Percentiles rank a stretch among this genome's conserved stretches.
Conservation (phyloP, 2,888 invertebrate genomes). For the Graphium colonna region DNA sequence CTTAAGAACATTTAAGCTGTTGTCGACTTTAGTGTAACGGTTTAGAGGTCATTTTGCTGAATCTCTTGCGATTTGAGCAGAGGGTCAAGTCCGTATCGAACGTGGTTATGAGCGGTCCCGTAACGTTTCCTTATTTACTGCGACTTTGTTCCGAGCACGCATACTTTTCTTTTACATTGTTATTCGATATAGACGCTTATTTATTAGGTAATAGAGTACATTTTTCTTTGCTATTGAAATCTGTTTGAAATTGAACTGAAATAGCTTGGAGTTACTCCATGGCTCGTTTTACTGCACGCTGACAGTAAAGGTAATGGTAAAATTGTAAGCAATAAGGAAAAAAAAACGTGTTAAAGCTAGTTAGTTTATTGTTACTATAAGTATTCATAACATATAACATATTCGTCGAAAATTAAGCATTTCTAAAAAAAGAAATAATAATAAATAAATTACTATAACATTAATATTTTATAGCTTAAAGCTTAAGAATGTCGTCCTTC, state of each 20-base stretch:
- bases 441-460: no score
- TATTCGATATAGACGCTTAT: no score
- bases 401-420: no score
- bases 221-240: not conserved
- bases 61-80: not conserved
- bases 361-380: no score
- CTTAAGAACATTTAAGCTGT: not conserved
- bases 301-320: not conserved
- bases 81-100: slow-evolving; percentile 11
- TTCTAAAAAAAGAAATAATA: no score
- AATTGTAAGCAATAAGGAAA: no score
- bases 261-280: not conserved
- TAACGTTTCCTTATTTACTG: slow-evolving; percentile 12
- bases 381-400: no score
- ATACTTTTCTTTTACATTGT: not conserved
- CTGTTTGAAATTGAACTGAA: not conserved
- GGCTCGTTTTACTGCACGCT: not conserved
- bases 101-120: slow-evolving; percentile 7
- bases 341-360: no score
- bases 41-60: not conserved
- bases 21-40: not conserved
- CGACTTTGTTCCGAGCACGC: slow-evolving; percentile 9
- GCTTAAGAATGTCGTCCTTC: no score
- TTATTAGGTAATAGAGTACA: not conserved
- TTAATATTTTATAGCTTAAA: no score